Evolutionary conservation across 2,797 vertebrate genomes (phyloP).

Genomic region (Neosilurus hyrtlii): DNA sequence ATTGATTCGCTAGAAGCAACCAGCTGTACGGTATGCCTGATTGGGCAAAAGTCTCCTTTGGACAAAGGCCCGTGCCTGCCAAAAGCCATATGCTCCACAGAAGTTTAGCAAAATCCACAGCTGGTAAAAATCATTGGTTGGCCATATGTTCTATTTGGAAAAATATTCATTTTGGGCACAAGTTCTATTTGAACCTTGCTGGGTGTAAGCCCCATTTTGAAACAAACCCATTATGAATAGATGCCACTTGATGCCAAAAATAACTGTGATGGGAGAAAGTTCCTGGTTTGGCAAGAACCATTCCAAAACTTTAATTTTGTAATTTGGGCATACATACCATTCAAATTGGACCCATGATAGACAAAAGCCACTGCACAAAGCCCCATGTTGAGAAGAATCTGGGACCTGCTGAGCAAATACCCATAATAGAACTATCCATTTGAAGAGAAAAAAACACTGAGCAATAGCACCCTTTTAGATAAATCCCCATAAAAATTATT

Average conservation of each 20-base stretch:
- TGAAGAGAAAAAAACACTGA: neutral
- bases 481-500: neutral
- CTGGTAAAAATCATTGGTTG: neutral
- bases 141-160: neutral
- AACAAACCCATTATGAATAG: neutral
- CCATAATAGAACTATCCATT: neutral
- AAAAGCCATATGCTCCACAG: neutral
- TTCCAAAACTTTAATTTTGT: neutral
- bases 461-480: neutral
- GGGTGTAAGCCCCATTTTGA: neutral
- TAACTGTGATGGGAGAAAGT: neutral
- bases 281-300: neutral
- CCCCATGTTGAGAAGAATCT: neutral
- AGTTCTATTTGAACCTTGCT: neutral
- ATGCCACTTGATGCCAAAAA: neutral
- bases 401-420: neutral
- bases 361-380: neutral
- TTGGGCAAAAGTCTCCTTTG: neutral
- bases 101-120: neutral
- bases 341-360: neutral
- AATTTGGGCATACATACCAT: neutral
- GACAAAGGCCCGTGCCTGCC: neutral
- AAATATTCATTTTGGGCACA: neutral
- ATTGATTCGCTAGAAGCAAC: neutral
- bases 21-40: neutral